Base-by-base conservation (phyloP, 2,113 vertebrate species). In the Cricetomys ansorgei region DNA sequence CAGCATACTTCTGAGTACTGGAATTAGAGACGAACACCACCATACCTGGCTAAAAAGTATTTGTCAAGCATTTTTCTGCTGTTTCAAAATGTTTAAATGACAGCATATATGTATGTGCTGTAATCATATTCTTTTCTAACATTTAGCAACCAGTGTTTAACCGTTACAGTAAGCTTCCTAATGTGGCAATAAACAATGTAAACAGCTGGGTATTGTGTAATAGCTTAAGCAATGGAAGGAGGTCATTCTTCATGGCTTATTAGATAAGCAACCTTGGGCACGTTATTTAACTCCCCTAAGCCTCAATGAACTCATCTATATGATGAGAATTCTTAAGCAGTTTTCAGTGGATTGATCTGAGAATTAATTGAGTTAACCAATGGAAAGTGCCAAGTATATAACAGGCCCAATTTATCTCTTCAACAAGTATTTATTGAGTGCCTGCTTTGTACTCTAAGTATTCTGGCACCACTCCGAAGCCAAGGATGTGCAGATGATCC, bases 361-460 rank as follows among this genome's bases (percentile, higher is more conserved):
- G 91, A 96, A 96, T 75, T 88, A 97, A 96, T 64, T 88, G 70
- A 90, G 55, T 88, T 88, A 96, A 69, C 87, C 95, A 88, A 72
- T 93, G 62, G 87, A 93, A 95, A 90, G 21, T 88, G 57, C 37
- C 17, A 84, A 79, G 50, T 40, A 62, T 50, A 17, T 21, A 80
- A 89, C 73, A 90, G 64, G 40, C 25, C 76, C 91, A 76, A 89
- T 95, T 57, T 70, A 90, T 85, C 65, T 84, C 88, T 69, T 94
- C 50, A 70, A 16, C 75, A 84, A 96, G 29, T 70, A 70, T 96
- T 92, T 91, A 81, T 29, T 87, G 90, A 97, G 34, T 89, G 48
- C 23, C n/a, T 65, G 69, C 50, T 73, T 9, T 83, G 45, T 62
- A 37, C 34, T 34, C 3, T 67, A 48, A 69, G 29, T 34, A 31